Percentiles rank a stretch among this genome's conserved stretches.
Conservation (phyloP, 1,140 invertebrate genomes). For the Babylonia areolata region DNA sequence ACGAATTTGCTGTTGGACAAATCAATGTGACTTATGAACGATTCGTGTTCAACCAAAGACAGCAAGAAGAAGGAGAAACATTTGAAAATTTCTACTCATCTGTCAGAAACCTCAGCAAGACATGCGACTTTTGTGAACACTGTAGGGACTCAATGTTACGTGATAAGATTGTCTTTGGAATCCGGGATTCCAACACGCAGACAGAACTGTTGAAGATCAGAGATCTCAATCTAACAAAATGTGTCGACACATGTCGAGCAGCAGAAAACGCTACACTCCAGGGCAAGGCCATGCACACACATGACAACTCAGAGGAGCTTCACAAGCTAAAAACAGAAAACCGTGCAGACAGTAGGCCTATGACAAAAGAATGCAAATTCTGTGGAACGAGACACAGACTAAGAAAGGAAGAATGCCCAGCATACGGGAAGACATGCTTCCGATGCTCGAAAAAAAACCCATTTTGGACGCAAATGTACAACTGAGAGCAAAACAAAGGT, state of each 20-base stretch:
- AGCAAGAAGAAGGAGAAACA: background rate
- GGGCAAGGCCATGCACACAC: background rate
- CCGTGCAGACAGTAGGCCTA: background rate
- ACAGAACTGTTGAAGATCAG: background rate
- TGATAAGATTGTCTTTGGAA: background rate
- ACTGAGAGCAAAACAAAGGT: background rate
- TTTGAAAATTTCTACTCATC: constrained; percentile 7
- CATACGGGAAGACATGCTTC: background rate
- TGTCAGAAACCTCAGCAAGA: background rate
- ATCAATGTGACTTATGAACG: constrained; percentile 20
- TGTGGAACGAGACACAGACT: background rate
- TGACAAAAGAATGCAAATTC: constrained; percentile 7
- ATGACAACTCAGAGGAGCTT: background rate
- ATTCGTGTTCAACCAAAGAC: constrained; percentile 5
- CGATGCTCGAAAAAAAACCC: background rate
- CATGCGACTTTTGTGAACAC: background rate
- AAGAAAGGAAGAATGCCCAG: constrained; percentile 4
- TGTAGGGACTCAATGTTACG: background rate
- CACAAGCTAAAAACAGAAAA: background rate
- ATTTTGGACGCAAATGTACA: background rate
- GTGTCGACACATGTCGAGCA: background rate
- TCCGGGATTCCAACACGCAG: background rate
- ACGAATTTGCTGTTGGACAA: constrained; percentile 4
- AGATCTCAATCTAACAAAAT: background rate
- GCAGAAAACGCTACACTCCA: background rate